Evolutionary conservation across 2,888 invertebrate species (phyloP).

Genomic region (Blastobasis adustella): DNA sequence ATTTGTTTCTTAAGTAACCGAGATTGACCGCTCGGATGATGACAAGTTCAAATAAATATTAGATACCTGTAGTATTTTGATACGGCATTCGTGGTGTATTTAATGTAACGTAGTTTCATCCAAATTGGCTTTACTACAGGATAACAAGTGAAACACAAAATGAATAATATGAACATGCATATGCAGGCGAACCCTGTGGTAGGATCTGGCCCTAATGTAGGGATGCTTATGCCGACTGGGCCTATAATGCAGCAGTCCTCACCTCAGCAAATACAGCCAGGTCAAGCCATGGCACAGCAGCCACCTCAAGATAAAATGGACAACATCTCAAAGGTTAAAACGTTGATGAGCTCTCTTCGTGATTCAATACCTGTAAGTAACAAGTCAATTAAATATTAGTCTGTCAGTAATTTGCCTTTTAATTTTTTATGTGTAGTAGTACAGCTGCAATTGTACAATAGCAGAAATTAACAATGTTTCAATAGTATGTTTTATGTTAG

Average conservation of each 20-base stretch:
- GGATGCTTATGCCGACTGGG: slow-evolving; percentile 55
- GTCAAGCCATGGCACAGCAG: slow-evolving; percentile 65
- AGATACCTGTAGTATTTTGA: no score
- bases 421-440: no score
- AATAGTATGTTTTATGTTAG: no score
- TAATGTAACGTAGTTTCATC: no score
- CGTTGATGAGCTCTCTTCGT: slow-evolving; percentile 84
- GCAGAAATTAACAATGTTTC: no score
- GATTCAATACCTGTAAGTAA: slow-evolving; percentile 84
- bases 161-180: slow-evolving; percentile 72
- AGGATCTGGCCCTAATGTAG: slow-evolving; percentile 52
- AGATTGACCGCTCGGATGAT: no score
- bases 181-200: slow-evolving; percentile 55
- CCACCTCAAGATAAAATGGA: slow-evolving; percentile 84
- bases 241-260: slow-evolving; percentile 28
- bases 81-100: no score
- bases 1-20: no score
- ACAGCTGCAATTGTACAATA: no score
- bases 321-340: slow-evolving; percentile 91
- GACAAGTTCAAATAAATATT: background rate
- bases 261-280: slow-evolving; percentile 41
- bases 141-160: slow-evolving; percentile 15
- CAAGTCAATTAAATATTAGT: no score
- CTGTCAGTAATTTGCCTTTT: no score
- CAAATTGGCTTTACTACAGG: background rate